These are phyloP conservation scores for Andricus quercusramuli DNA, from an alignment of 2,888 invertebrate genomes.

Conservation along the genomic window DNA sequence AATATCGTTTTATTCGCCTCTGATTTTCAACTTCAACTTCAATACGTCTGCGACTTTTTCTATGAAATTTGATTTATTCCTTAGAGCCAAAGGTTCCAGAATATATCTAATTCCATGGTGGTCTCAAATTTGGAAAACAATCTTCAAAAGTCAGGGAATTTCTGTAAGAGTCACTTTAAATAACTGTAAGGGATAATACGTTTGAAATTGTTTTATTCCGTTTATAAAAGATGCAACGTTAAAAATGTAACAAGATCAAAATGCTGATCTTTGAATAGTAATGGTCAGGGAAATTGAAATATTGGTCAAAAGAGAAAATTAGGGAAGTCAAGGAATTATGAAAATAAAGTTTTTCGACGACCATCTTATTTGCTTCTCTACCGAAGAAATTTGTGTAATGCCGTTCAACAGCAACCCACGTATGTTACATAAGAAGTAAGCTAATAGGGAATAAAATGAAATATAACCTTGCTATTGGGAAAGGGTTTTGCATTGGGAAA, in stretches of 20 bases:
- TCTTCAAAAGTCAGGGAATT: too few relatives aligned
- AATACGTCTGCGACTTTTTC: neutral
- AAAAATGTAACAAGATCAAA: too few relatives aligned
- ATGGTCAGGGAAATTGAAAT: too few relatives aligned
- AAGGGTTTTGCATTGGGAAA: slow-evolving; percentile 15
- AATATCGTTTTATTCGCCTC: neutral
- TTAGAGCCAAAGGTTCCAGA: neutral
- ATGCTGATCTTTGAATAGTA: too few relatives aligned
- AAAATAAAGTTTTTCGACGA: too few relatives aligned
- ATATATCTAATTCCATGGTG: neutral
- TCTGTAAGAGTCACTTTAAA: too few relatives aligned
- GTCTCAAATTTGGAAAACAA: too few relatives aligned
- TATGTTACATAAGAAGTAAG: neutral
- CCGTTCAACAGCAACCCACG: neutral
- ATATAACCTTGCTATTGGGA: slow-evolving; percentile 18
- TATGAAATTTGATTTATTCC: neutral
- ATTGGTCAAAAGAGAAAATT: too few relatives aligned
- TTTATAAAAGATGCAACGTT: too few relatives aligned
- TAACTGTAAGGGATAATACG: too few relatives aligned
- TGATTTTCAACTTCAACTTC: neutral
- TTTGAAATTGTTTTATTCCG: too few relatives aligned
- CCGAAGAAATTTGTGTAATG: neutral
- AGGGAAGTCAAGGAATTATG: too few relatives aligned
- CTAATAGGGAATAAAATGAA: slow-evolving; percentile 33
- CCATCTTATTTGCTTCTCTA: neutral